A percentile compares a stretch with the other conserved stretches of the same genome.
phyloP scores from a whole-genome alignment of 2,113 vertebrate genomes.

The Tor tambroides region DNA sequence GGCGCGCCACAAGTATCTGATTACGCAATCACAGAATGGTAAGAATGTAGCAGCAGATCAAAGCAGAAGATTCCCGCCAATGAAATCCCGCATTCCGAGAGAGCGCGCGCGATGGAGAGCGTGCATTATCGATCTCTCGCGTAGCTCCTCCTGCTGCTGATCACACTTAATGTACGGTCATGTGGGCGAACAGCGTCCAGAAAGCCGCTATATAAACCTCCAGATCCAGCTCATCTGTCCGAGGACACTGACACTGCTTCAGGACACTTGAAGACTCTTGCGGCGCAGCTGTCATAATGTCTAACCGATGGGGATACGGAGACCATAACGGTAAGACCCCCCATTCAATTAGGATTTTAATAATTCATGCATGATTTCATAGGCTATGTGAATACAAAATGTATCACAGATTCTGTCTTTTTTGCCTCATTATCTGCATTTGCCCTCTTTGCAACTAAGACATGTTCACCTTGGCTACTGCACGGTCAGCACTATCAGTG shows the following conservation, averaged over 20 bases:
- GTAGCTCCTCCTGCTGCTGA: constrained; percentile 68
- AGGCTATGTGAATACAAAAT: constrained; percentile 27
- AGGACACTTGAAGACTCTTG: constrained; percentile 30
- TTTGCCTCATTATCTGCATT: not conserved
- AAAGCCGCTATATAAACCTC: constrained; percentile 70
- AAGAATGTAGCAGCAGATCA: not conserved
- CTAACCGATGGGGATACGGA: constrained; percentile 88
- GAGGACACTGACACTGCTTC: constrained; percentile 63
- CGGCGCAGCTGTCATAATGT: constrained; percentile 65
- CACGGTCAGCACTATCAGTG: constrained; percentile 1
- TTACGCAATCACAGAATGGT: not conserved
- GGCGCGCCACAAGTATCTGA: not conserved
- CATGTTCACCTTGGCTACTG: not conserved
- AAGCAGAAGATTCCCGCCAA: not conserved
- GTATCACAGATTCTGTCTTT: constrained; percentile 24
- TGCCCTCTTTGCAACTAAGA: not conserved
- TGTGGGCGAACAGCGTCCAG: constrained; percentile 60
- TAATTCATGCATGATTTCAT: not conserved
- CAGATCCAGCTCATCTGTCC: constrained; percentile 57
- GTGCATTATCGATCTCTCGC: constrained; percentile 64
- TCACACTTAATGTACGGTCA: constrained; percentile 58
- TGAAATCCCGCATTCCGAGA: constrained; percentile 4
- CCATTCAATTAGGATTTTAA: not conserved
- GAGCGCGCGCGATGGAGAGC: constrained; percentile 40
- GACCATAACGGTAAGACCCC: constrained; percentile 83